Percentiles rank a stretch among this genome's conserved stretches.
Conservation (phyloP, 2,888 invertebrate species). For the Agriotes lineatus region DNA sequence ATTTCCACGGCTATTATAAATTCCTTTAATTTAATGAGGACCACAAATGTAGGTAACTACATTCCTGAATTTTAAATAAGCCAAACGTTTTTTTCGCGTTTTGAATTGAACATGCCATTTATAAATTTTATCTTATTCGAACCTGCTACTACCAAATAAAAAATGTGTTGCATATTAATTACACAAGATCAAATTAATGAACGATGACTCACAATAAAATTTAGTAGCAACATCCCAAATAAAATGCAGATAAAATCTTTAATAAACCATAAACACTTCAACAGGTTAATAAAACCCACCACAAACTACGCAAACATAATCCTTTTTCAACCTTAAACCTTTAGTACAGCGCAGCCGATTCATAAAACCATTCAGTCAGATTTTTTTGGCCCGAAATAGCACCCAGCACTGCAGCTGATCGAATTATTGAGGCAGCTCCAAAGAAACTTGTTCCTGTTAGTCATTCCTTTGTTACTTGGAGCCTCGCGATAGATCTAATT, state of each 20-base stretch:
- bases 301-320: slow-evolving; percentile 33
- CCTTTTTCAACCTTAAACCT: slow-evolving; percentile 30
- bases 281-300: slow-evolving; percentile 37
- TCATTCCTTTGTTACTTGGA: background rate
- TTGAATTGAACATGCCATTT: slow-evolving; percentile 2
- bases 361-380: background rate
- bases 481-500: slow-evolving; percentile 32
- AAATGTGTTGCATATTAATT: slow-evolving; percentile 18
- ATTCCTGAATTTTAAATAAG: too few species aligned
- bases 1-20: too few species aligned
- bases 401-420: background rate
- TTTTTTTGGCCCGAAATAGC: background rate
- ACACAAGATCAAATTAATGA: slow-evolving; percentile 19
- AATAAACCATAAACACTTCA: slow-evolving; percentile 41
- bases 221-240: slow-evolving; percentile 33
- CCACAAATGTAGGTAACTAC: too few species aligned
- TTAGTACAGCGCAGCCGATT: slow-evolving; percentile 10
- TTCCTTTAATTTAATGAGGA: too few species aligned
- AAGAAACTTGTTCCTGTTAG: background rate
- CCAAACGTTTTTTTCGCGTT: too few species aligned
- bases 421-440: background rate
- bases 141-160: slow-evolving; percentile 19
- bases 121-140: slow-evolving; percentile 2
- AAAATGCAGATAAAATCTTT: slow-evolving; percentile 39
- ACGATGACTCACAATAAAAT: slow-evolving; percentile 29